Evolutionary conservation across 1,140 invertebrate species (phyloP).

Genomic region (Drosophila orosa): DNA sequence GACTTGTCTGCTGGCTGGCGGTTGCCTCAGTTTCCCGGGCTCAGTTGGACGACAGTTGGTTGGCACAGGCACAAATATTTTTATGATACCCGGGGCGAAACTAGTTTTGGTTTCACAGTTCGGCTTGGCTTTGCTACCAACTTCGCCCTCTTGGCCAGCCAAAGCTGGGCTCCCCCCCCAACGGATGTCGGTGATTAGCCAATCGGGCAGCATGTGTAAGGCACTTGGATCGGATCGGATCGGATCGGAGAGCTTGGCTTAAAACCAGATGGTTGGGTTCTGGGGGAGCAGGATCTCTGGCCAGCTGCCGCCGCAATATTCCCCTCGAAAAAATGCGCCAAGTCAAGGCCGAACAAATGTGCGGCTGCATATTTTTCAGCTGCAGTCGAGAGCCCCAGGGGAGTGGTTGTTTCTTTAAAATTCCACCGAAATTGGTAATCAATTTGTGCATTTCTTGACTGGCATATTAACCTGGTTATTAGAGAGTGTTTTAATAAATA

Average conservation of each 20-base stretch:
- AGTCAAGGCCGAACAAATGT: slow-evolving; percentile 43
- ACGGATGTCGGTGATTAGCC: slow-evolving; percentile 71
- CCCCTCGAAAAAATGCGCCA: slow-evolving; percentile 15
- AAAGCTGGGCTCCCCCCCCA: background rate
- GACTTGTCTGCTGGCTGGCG: slow-evolving; percentile 1
- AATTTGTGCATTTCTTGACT: slow-evolving; percentile 7
- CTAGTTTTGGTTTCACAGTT: slow-evolving; percentile 42
- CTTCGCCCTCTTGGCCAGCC: slow-evolving; percentile 1
- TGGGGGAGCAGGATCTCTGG: slow-evolving; percentile 35
- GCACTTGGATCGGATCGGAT: slow-evolving; percentile 1
- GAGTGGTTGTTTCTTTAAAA: slow-evolving; percentile 4
- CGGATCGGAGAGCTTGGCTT: slow-evolving; percentile 11
- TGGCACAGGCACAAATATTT: slow-evolving; percentile 58
- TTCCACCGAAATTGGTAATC: slow-evolving; percentile 8
- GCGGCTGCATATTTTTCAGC: slow-evolving; percentile 15
- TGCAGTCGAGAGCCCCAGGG: background rate
- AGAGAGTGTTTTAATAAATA: slow-evolving; percentile 2
- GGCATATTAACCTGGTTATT: slow-evolving; percentile 12
- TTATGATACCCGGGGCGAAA: slow-evolving; percentile 62
- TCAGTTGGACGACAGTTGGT: slow-evolving; percentile 31
- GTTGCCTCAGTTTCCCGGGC: slow-evolving; percentile 25
- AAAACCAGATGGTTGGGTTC: slow-evolving; percentile 50
- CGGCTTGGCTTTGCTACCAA: background rate
- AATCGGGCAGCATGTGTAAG: slow-evolving; percentile 52
- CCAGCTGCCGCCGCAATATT: background rate